A percentile compares a stretch with the other conserved stretches of the same genome.
phyloP scores from a whole-genome alignment of 2,113 vertebrate genomes.

The Halichoeres trimaculatus region DNA sequence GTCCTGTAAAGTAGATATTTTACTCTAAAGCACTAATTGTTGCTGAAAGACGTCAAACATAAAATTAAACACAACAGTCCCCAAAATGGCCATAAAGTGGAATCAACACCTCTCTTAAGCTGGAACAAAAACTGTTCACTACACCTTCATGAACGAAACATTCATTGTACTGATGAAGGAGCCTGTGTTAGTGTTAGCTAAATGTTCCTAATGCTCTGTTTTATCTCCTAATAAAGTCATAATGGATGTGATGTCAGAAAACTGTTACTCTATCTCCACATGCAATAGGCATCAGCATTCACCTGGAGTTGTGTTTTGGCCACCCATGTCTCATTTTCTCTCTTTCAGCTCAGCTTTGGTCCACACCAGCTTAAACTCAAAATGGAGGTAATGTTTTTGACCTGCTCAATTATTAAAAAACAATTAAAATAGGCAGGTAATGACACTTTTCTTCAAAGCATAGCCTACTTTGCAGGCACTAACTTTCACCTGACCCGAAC shows the following conservation, averaged over 20 bases:
- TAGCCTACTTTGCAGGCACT: too few species aligned
- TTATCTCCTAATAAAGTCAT: constrained; percentile 3
- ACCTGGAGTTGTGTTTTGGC: not conserved
- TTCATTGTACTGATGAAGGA: not conserved
- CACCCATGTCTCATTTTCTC: not conserved
- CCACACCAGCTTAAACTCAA: not conserved
- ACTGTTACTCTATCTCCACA: not conserved
- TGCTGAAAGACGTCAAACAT: not conserved
- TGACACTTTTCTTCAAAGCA: too few species aligned
- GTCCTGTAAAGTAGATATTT: not conserved
- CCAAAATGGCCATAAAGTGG: not conserved
- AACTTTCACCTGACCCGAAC: too few species aligned
- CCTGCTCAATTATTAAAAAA: too few species aligned
- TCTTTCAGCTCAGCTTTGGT: not conserved
- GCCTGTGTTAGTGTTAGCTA: not conserved
- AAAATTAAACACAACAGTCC: too few species aligned
- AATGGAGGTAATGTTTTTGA: not conserved
- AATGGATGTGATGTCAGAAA: not conserved
- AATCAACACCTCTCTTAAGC: not conserved
- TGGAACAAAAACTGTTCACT: not conserved
- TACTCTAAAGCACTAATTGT: too few species aligned
- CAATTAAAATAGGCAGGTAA: too few species aligned
- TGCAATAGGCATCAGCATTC: not conserved
- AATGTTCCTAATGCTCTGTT: not conserved
- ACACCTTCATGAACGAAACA: not conserved